Conservation (phyloP, 2,888 invertebrate genomes). For the Oxyteleia sp. region DNA sequence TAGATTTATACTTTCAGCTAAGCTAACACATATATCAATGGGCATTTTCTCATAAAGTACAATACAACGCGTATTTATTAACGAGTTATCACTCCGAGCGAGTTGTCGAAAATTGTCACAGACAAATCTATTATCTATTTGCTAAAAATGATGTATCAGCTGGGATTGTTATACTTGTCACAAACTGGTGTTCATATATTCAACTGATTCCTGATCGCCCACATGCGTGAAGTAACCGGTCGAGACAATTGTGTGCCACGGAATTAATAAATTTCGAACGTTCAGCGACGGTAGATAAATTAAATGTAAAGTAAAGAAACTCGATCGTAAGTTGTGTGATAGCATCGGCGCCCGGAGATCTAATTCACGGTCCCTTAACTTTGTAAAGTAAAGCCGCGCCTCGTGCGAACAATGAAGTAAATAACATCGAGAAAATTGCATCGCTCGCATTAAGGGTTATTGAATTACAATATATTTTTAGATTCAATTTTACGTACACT, state of each 20-base stretch:
- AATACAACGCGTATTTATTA: too few relatives aligned
- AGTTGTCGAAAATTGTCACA: background rate
- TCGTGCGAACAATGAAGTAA: slow-evolving; percentile 53
- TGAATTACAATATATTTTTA: slow-evolving; percentile 21
- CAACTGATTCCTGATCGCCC: slow-evolving; percentile 31
- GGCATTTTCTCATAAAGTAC: too few relatives aligned
- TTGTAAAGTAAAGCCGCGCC: slow-evolving; percentile 60
- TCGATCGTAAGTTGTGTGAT: slow-evolving; percentile 38
- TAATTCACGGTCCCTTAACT: slow-evolving; percentile 58
- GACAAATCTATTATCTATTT: slow-evolving; percentile 9
- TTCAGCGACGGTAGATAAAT: slow-evolving; percentile 39
- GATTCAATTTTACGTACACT: too few relatives aligned
- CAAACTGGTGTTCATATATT: slow-evolving; percentile 4
- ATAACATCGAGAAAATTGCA: slow-evolving; percentile 25
- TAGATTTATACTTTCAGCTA: slow-evolving; percentile 45
- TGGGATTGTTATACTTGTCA: slow-evolving; percentile 12
- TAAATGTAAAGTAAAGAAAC: slow-evolving; percentile 61
- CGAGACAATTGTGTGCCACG: slow-evolving; percentile 17
- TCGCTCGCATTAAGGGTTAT: slow-evolving; percentile 23
- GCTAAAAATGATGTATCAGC: slow-evolving; percentile 2
- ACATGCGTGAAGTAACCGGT: slow-evolving; percentile 28
- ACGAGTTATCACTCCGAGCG: background rate
- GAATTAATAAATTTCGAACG: slow-evolving; percentile 38
- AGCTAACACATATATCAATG: slow-evolving; percentile 20
- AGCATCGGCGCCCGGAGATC: slow-evolving; percentile 43